phyloP scores from a whole-genome alignment of 1,140 invertebrate species.

The Drosophila carrolli region DNA sequence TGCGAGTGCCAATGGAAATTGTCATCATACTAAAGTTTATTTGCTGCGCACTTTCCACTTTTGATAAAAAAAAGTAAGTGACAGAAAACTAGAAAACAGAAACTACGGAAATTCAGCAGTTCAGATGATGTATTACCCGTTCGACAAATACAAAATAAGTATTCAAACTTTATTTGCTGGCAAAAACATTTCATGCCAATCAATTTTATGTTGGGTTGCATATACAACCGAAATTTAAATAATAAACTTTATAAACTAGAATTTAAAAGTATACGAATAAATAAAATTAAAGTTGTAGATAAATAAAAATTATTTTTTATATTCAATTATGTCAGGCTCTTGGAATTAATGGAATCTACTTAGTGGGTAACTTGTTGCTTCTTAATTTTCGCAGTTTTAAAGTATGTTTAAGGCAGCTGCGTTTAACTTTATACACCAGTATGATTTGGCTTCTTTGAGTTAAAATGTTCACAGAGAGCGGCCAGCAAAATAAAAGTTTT shows the following conservation, averaged over 20 bases:
- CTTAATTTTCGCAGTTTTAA: too few relatives aligned
- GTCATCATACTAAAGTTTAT: slow-evolving; percentile 58
- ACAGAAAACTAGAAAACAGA: slow-evolving; percentile 10
- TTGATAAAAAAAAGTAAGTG: slow-evolving; percentile 29
- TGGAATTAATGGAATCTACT: too few relatives aligned
- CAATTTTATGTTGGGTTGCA: slow-evolving; percentile 10
- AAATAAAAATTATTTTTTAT: too few relatives aligned
- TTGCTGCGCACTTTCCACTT: slow-evolving; percentile 43
- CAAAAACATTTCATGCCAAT: slow-evolving; percentile 26
- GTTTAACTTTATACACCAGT: slow-evolving; percentile 2
- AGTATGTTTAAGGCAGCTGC: background rate
- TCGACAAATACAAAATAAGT: slow-evolving; percentile 20
- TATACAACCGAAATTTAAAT: background rate
- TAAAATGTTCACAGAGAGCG: slow-evolving; percentile 51
- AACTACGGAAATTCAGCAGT: slow-evolving; percentile 13
- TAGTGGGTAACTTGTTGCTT: background rate
- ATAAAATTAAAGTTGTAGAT: too few relatives aligned
- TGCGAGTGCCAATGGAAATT: slow-evolving; percentile 58
- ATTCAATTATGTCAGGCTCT: too few relatives aligned
- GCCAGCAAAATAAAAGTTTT: slow-evolving; percentile 58
- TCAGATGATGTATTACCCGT: slow-evolving; percentile 38
- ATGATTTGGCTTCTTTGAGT: slow-evolving; percentile 11
- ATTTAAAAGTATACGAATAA: background rate
- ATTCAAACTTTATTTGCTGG: slow-evolving; percentile 20
- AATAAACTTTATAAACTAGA: background rate